A percentile compares a stretch with the other conserved stretches of the same genome.
These are phyloP conservation scores for Drosophila lutescens DNA, from an alignment of 2,888 invertebrate species.

Conservation along the genomic window DNA sequence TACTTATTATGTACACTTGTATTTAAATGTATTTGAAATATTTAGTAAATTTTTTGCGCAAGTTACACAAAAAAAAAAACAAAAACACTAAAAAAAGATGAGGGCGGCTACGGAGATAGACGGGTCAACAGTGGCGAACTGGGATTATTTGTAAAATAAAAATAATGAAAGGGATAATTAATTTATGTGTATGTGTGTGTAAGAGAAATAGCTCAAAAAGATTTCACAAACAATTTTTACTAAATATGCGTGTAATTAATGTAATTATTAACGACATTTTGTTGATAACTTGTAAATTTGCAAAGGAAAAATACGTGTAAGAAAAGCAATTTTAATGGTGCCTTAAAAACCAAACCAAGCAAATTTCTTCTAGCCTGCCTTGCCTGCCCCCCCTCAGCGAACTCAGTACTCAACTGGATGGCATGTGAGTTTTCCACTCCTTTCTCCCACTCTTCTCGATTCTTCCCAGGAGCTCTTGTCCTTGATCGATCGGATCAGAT, in stretches of 20 bases:
- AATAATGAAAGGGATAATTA: slow-evolving; percentile 40
- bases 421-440: slow-evolving; percentile 46
- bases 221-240: slow-evolving; percentile 71
- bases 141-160: slow-evolving; percentile 64
- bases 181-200: slow-evolving; percentile 63
- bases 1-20: slow-evolving; percentile 79
- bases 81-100: slow-evolving; percentile 33
- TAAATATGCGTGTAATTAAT: slow-evolving; percentile 66
- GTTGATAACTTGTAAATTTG: slow-evolving; percentile 81
- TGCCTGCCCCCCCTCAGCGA: slow-evolving; percentile 42
- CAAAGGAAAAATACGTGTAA: slow-evolving; percentile 84
- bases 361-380: slow-evolving; percentile 79
- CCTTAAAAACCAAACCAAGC: slow-evolving; percentile 83
- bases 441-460: slow-evolving; percentile 52
- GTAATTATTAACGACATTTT: slow-evolving; percentile 62
- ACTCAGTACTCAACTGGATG: slow-evolving; percentile 44
- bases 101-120: slow-evolving; percentile 43
- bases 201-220: slow-evolving; percentile 67
- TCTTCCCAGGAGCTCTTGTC: slow-evolving; percentile 19
- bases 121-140: slow-evolving; percentile 66
- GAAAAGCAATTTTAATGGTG: slow-evolving; percentile 85
- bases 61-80: slow-evolving; percentile 57
- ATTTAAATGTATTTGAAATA: slow-evolving; percentile 81
- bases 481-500: slow-evolving; percentile 1
- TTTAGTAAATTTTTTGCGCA: slow-evolving; percentile 82